Evolutionary conservation across 2,888 invertebrate species (phyloP).

Genomic region (Timema podura): DNA sequence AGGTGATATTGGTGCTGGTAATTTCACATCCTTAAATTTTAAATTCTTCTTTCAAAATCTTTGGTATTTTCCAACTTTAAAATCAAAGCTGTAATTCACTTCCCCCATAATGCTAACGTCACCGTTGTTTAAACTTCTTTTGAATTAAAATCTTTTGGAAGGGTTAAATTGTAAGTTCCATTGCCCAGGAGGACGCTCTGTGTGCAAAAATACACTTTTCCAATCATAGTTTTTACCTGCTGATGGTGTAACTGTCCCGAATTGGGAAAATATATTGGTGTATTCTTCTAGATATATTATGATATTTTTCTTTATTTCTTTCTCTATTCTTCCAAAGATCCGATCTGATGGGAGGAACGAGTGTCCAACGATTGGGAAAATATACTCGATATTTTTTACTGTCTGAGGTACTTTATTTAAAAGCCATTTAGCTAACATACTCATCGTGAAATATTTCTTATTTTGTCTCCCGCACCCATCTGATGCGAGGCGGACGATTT

Average conservation of each 20-base stretch:
- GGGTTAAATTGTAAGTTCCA: background rate
- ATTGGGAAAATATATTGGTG: background rate
- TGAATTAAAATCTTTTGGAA: background rate
- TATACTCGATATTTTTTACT: background rate
- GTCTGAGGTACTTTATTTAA: background rate
- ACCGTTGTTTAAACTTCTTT: background rate
- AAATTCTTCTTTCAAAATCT: too few relatives aligned
- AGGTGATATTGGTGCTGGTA: too few relatives aligned
- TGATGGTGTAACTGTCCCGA: too few relatives aligned
- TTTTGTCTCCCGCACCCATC: constrained; percentile 1
- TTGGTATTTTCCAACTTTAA: too few relatives aligned
- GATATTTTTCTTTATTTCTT: background rate
- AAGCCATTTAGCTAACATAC: constrained; percentile 1
- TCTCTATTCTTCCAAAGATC: background rate
- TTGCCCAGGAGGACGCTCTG: background rate
- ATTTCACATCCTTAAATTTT: too few relatives aligned
- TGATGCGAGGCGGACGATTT: background rate
- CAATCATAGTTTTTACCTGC: background rate
- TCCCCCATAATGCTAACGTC: too few relatives aligned
- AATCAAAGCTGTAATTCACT: too few relatives aligned
- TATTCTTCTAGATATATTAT: background rate
- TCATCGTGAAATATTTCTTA: background rate
- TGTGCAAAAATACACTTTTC: background rate
- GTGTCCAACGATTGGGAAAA: background rate
- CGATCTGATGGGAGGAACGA: constrained; percentile 1